Evolutionary conservation across 2,797 vertebrate genomes (phyloP), one percentile per base, ranked within the genome.

Genomic region (Neosalanx taihuensis): DNA sequence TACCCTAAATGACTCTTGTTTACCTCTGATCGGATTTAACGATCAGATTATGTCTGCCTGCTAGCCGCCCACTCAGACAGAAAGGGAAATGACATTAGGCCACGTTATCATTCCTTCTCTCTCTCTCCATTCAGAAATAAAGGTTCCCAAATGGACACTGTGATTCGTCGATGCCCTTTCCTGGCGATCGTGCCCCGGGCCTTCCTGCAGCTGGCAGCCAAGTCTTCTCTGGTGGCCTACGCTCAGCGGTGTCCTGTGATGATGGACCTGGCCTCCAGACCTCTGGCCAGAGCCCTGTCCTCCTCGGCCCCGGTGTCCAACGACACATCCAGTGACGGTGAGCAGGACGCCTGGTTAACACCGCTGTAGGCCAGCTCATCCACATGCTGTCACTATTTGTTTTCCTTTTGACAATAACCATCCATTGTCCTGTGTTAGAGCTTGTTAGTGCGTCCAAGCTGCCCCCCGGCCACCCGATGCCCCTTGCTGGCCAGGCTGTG

Each of bases 161-260:
- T 96, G 15, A 92, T 94, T 12, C 91, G 92, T 64, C 68, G 69
- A 0, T 97, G 95, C 81, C 96, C 96, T 0, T 98, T 97, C 89
- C 88, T 97, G 74, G 92, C 94, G 30, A 86, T 89, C 0, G 92
- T 94, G 17, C 93, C 95, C 9, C 93, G 92, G 83, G 81, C 90
- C n/a, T 95, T 94, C 80, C 84, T 96, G 83, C 95, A 96, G 89
- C 93, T 96, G 84, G 90, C 93, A 0, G 90, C 93, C 57, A 93
- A 93, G 66, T 95, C 70, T 0, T 76, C 94, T 0, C 82, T 96
- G 82, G 84, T 93, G n/a, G 90, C 92, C 20, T 96, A 94, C 75
- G 94, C 94, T 5, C 93, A 93, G 74, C 95, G 89, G 72, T 98
- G 96, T 70, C 95, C 95, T 0, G 92, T 95, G 71, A 96, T 96